These are phyloP conservation scores for Semaprochilodus insignis DNA, from an alignment of 2,797 vertebrate species.

Conservation along the genomic window DNA sequence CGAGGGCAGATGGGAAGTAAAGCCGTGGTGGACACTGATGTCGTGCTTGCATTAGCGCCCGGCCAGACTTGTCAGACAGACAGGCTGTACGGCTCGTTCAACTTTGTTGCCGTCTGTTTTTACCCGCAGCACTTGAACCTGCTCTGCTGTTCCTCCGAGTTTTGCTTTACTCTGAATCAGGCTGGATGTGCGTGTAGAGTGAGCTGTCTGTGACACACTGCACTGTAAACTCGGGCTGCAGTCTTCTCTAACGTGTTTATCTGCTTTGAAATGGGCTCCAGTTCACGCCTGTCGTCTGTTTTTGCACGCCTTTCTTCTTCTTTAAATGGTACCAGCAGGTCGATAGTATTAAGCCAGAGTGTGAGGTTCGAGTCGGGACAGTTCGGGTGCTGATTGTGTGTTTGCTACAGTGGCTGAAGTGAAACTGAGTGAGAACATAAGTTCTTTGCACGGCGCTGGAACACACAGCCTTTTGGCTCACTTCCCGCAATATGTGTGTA, in stretches of 20 bases:
- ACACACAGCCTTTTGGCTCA: background rate
- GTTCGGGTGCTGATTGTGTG: background rate
- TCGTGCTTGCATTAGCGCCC: background rate
- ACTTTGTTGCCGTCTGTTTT: background rate
- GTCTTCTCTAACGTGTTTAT: background rate
- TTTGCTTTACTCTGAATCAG: background rate
- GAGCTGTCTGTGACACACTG: background rate
- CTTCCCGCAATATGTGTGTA: background rate
- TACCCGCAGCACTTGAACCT: background rate
- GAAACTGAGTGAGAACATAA: slow-evolving; percentile 25
- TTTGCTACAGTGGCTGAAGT: background rate
- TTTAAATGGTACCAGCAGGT: slow-evolving; percentile 55
- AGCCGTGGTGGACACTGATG: background rate
- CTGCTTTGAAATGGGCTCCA: background rate
- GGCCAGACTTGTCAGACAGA: too few species aligned
- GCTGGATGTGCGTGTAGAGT: background rate
- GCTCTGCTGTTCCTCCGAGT: background rate
- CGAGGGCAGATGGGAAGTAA: background rate
- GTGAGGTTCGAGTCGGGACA: background rate
- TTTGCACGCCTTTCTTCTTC: background rate
- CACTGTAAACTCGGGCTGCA: background rate
- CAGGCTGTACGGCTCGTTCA: background rate
- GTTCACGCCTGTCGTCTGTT: background rate
- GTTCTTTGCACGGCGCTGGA: slow-evolving; percentile 5
- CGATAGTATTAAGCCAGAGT: slow-evolving; percentile 53